Evolutionary conservation across 2,797 vertebrate species (phyloP).

Genomic region (Oryzias sinensis): DNA sequence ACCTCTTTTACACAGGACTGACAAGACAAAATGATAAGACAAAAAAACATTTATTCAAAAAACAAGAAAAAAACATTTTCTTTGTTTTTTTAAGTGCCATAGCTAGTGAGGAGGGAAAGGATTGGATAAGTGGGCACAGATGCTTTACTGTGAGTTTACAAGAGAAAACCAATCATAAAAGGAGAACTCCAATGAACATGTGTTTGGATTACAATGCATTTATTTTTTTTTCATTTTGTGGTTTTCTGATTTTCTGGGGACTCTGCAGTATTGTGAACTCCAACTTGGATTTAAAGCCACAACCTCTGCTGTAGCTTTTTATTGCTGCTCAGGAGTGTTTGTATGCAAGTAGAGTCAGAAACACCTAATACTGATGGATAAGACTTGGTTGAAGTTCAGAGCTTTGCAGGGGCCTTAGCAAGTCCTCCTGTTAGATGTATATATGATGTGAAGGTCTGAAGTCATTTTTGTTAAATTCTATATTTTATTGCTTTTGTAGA

Average conservation of each 20-base stretch:
- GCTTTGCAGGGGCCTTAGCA: constrained; percentile 65
- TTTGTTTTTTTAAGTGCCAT: constrained; percentile 81
- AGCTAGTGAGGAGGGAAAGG: constrained; percentile 70
- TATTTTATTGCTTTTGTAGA: constrained; percentile 98
- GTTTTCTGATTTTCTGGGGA: constrained; percentile 63
- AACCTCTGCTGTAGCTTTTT: constrained; percentile 32
- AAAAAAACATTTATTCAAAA: constrained; percentile 10
- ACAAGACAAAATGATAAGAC: constrained; percentile 42
- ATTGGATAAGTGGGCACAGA: constrained; percentile 65
- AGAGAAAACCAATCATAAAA: constrained; percentile 70
- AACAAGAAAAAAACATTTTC: constrained; percentile 44
- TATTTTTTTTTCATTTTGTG: constrained; percentile 66
- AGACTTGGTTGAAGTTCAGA: constrained; percentile 65
- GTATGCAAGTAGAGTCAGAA: constrained; percentile 44
- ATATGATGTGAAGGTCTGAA: constrained; percentile 89
- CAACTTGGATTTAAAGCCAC: constrained; percentile 48
- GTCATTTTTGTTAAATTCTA: constrained; percentile 92
- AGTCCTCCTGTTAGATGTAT: constrained; percentile 91
- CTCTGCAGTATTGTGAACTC: constrained; percentile 71
- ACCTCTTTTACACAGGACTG: constrained; percentile 68
- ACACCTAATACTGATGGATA: constrained; percentile 60
- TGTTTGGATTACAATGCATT: constrained; percentile 66
- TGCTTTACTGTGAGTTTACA: constrained; percentile 76
- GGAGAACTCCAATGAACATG: constrained; percentile 65
- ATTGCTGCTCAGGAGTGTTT: constrained; percentile 32